These are phyloP conservation scores for Prionace glauca DNA, from an alignment of 2,797 vertebrate species.

Conservation along the genomic window DNA sequence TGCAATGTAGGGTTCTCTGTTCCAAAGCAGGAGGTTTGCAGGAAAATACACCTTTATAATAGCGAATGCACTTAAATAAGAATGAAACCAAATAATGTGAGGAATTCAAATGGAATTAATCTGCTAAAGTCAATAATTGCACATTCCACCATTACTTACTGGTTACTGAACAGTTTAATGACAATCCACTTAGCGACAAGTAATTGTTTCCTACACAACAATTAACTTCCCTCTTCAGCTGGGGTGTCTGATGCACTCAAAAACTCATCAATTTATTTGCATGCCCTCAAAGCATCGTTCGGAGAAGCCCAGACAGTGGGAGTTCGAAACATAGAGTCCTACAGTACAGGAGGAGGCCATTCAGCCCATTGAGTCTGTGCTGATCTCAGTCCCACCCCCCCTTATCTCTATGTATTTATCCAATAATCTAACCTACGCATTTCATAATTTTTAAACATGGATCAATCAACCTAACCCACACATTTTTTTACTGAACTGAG, in stretches of 20 bases:
- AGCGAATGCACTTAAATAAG: not conserved
- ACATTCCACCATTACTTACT: not conserved
- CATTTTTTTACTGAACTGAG: too few relatives aligned
- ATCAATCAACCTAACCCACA: too few relatives aligned
- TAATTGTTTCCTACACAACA: not conserved
- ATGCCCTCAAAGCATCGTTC: not conserved
- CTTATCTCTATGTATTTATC: too few relatives aligned
- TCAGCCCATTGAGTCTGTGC: too few relatives aligned
- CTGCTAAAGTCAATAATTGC: not conserved
- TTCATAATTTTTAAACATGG: too few relatives aligned
- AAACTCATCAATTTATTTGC: not conserved
- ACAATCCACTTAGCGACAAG: not conserved
- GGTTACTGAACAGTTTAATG: constrained; percentile 6
- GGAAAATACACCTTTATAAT: not conserved
- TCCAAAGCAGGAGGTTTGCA: not conserved
- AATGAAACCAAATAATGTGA: not conserved
- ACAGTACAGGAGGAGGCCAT: too few relatives aligned
- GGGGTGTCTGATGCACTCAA: not conserved
- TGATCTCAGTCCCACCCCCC: too few relatives aligned
- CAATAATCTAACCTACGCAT: too few relatives aligned
- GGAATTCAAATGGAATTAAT: not conserved
- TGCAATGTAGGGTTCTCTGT: too few relatives aligned
- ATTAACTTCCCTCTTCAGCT: not conserved
- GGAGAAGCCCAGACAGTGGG: not conserved
- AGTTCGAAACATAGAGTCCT: not conserved